phyloP scores from a whole-genome alignment of 2,888 invertebrate species.

The Cheilosia vulpina region DNA sequence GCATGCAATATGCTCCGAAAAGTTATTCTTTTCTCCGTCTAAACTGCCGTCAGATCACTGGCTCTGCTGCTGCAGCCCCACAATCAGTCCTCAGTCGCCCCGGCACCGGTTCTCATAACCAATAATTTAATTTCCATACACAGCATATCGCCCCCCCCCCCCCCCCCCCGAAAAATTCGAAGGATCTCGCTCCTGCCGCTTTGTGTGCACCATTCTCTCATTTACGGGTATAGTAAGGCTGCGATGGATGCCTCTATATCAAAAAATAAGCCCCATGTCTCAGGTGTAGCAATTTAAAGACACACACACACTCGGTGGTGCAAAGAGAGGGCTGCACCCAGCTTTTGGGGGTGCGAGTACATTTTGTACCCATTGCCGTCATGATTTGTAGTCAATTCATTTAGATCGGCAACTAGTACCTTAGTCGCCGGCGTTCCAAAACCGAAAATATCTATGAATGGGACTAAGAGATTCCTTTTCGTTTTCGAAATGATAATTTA shows the following conservation, averaged over 20 bases:
- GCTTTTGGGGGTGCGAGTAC: constrained; percentile 61
- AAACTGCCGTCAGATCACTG: constrained; percentile 50
- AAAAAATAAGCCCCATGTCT: constrained; percentile 75
- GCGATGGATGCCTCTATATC: constrained; percentile 74
- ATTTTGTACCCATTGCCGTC: constrained; percentile 72
- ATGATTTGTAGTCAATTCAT: constrained; percentile 76
- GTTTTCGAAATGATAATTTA: constrained; percentile 75
- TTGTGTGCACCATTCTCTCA: constrained; percentile 39
- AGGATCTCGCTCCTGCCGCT: constrained; percentile 23
- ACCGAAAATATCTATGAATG: constrained; percentile 69
- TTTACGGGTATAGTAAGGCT: constrained; percentile 28
- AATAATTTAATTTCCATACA: constrained; percentile 75
- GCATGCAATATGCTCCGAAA: constrained; percentile 59
- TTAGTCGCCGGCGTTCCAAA: constrained; percentile 9
- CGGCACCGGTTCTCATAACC: constrained; percentile 68
- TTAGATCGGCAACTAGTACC: constrained; percentile 75
- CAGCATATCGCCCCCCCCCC: constrained; percentile 23
- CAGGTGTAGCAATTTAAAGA: constrained; percentile 75
- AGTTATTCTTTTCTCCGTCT: constrained; percentile 69
- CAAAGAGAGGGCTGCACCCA: constrained; percentile 63
- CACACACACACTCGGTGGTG: constrained; percentile 38
- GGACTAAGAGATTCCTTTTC: constrained; percentile 73
- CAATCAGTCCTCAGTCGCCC: constrained; percentile 39
- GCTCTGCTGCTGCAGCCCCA: constrained; percentile 43
- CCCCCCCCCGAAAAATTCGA: constrained; percentile 25